Conservation (phyloP, 92 coral and sea anemone genomes). For the Ricordea florida region DNA sequence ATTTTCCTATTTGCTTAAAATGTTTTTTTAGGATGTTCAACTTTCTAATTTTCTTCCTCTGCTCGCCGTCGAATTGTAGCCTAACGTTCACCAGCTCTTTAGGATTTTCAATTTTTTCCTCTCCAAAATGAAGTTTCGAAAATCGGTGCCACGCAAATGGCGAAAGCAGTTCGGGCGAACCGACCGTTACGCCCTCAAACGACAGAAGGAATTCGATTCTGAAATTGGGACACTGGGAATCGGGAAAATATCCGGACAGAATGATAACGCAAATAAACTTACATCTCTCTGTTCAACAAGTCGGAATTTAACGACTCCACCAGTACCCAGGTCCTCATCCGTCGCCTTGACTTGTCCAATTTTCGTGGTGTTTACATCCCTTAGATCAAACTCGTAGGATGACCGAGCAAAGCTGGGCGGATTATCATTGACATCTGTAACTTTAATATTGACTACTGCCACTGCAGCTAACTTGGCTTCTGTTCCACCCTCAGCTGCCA, state of each 20-base stretch:
- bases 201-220: too few species aligned
- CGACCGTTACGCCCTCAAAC: too few species aligned
- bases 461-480: constrained; percentile 54
- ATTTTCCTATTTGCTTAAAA: too few species aligned
- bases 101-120: too few species aligned
- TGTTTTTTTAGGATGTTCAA: too few species aligned
- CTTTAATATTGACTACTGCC: constrained; percentile 72
- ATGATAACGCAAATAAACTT: not conserved
- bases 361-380: constrained; percentile 26
- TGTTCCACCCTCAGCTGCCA: constrained; percentile 57
- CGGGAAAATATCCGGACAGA: not conserved
- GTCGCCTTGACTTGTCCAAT: constrained; percentile 74
- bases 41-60: too few species aligned
- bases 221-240: not conserved
- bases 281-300: constrained; percentile 83
- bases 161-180: too few species aligned
- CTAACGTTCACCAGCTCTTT: too few species aligned
- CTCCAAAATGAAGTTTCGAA: too few species aligned
- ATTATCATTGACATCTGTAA: constrained; percentile 86
- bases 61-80: too few species aligned
- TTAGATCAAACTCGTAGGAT: constrained; percentile 62
- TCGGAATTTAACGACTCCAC: constrained; percentile 79
- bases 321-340: constrained; percentile 79
- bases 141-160: too few species aligned
- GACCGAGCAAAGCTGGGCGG: constrained; percentile 67